These are phyloP conservation scores for Arctia plantaginis DNA, from an alignment of 2,888 invertebrate genomes.

Conservation along the genomic window DNA sequence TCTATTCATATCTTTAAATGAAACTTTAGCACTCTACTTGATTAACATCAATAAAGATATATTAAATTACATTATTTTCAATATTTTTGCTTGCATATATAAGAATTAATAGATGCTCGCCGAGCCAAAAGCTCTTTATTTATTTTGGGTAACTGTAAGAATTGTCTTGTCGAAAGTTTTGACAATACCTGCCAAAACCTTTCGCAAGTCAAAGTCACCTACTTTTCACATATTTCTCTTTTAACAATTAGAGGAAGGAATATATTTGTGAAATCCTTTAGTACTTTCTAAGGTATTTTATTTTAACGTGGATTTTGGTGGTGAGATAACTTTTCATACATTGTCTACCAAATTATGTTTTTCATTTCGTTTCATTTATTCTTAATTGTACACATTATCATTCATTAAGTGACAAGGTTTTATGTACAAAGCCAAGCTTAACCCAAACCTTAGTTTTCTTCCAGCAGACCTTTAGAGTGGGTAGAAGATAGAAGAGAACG, in stretches of 20 bases:
- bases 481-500: too few species aligned
- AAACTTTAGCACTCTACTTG: constrained; percentile 29
- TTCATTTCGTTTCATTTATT: not conserved
- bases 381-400: too few species aligned
- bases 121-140: constrained; percentile 7
- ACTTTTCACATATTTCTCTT: constrained; percentile 10
- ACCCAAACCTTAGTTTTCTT: too few species aligned
- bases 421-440: too few species aligned
- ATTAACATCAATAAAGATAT: constrained; percentile 27
- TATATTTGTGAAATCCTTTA: not conserved
- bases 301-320: not conserved
- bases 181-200: constrained; percentile 17
- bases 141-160: constrained; percentile 11
- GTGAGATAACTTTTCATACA: not conserved
- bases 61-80: constrained; percentile 25
- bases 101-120: constrained; percentile 16
- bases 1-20: constrained; percentile 13
- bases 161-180: constrained; percentile 17
- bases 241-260: not conserved
- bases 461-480: too few species aligned
- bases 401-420: too few species aligned
- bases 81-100: constrained; percentile 25
- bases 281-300: not conserved
- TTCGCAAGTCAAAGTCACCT: not conserved
- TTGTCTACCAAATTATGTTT: not conserved